phyloP scores from a whole-genome alignment of 2,888 invertebrate genomes.

The Muschampia plurimacula region DNA sequence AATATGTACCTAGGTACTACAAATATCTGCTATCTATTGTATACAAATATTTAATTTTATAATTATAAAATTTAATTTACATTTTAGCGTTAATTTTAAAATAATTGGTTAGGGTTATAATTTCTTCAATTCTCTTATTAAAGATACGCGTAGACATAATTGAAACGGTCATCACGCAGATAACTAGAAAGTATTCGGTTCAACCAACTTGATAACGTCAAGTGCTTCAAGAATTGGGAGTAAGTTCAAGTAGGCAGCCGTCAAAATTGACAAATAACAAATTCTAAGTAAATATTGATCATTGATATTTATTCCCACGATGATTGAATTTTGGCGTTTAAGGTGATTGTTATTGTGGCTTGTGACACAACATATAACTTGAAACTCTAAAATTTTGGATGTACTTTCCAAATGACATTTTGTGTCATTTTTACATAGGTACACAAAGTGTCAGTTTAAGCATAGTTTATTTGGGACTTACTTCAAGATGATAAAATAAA shows the following conservation, averaged over 20 bases:
- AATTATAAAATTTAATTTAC: no score
- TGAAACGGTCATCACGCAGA: neutral
- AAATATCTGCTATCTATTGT: no score
- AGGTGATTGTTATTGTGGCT: neutral
- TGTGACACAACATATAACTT: neutral
- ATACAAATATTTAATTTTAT: no score
- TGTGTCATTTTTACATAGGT: no score
- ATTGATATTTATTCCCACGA: slow-evolving; percentile 50
- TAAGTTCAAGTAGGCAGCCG: slow-evolving; percentile 53
- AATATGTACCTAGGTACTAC: no score
- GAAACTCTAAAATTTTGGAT: neutral
- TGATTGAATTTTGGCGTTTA: slow-evolving; percentile 29
- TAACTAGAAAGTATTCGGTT: slow-evolving; percentile 23
- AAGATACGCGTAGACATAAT: neutral
- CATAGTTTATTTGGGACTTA: no score
- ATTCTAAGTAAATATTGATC: slow-evolving; percentile 50
- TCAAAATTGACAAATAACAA: slow-evolving; percentile 50
- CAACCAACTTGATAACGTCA: slow-evolving; percentile 43
- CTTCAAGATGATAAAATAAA: no score
- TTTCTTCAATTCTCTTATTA: no score
- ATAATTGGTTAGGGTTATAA: no score
- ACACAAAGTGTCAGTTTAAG: no score
- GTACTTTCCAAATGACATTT: no score
- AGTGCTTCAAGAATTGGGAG: slow-evolving; percentile 46
- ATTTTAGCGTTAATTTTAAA: no score